These are phyloP conservation scores for Rhodinocichla rosea DNA, from an alignment of 2,113 vertebrate species.

Conservation along the genomic window DNA sequence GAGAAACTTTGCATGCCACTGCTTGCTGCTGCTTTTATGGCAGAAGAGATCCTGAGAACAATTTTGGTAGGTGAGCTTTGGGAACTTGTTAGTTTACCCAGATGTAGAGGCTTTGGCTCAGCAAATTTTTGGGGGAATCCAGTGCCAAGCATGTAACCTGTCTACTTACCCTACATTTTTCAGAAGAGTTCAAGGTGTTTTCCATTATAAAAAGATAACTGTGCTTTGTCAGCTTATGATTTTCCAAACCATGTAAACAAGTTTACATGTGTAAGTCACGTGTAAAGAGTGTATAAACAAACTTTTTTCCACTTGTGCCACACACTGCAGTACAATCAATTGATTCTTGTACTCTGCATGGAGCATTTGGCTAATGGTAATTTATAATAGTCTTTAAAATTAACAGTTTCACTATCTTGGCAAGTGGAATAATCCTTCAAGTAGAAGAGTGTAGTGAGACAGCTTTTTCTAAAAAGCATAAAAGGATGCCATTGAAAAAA, in stretches of 20 bases:
- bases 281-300: slow-evolving; percentile 24
- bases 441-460: not conserved
- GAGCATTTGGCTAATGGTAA: not conserved
- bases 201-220: slow-evolving; percentile 33
- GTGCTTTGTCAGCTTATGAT: slow-evolving; percentile 25
- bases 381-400: not conserved
- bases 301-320: slow-evolving; percentile 13
- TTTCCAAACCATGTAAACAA: not conserved
- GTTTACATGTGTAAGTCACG: not conserved
- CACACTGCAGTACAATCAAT: not conserved
- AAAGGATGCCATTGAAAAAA: not conserved
- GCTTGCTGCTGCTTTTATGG: not conserved
- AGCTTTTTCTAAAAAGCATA: not conserved
- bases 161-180: not conserved
- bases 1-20: rapidly evolving
- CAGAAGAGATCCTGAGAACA: not conserved
- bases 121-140: not conserved
- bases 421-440: not conserved
- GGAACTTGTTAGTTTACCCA: not conserved
- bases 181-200: not conserved
- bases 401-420: not conserved
- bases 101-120: not conserved
- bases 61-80: not conserved
- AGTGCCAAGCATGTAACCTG: not conserved
- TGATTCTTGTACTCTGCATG: not conserved